Percentiles rank a stretch among this genome's conserved stretches.
These are phyloP conservation scores for Ricordea florida DNA, from an alignment of 92 coral and sea anemone species.

Conservation along the genomic window DNA sequence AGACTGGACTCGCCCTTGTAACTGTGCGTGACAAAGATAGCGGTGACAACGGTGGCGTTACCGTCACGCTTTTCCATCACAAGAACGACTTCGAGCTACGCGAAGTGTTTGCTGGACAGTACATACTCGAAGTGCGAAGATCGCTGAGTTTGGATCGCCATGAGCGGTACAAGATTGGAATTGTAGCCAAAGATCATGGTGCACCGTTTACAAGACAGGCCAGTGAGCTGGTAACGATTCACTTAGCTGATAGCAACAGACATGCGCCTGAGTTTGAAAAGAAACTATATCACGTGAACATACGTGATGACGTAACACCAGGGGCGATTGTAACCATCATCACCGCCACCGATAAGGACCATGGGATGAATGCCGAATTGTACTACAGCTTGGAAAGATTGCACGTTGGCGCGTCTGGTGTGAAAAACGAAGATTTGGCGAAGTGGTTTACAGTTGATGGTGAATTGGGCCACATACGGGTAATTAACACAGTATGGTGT, in stretches of 20 bases:
- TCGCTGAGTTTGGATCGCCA: slow-evolving; percentile 69
- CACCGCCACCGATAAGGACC: slow-evolving; percentile 77
- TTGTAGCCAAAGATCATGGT: slow-evolving; percentile 89
- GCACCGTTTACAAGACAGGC: slow-evolving; percentile 33
- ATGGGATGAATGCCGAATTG: slow-evolving; percentile 61
- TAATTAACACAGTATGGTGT: slow-evolving; percentile 72
- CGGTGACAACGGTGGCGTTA: slow-evolving; percentile 68
- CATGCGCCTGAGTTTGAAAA: slow-evolving; percentile 77
- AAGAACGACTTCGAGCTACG: slow-evolving; percentile 66
- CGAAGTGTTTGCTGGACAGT: slow-evolving; percentile 50
- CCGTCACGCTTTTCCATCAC: slow-evolving; percentile 55
- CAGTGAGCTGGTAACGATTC: slow-evolving; percentile 30
- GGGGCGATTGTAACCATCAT: slow-evolving; percentile 47
- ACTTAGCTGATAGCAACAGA: slow-evolving; percentile 84
- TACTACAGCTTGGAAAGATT: slow-evolving; percentile 60
- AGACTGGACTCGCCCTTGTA: slow-evolving; percentile 70
- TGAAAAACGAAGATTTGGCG: slow-evolving; percentile 23
- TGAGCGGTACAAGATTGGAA: slow-evolving; percentile 59
- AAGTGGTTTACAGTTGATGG: slow-evolving; percentile 72
- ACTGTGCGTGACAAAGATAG: slow-evolving; percentile 78
- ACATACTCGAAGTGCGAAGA: slow-evolving; percentile 56
- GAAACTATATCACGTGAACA: slow-evolving; percentile 20
- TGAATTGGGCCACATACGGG: slow-evolving; percentile 62
- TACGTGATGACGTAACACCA: slow-evolving; percentile 67
- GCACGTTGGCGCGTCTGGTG: slow-evolving; percentile 35